Base-by-base conservation (phyloP, 2,113 vertebrate species). In the Rhizomys pruinosus region DNA sequence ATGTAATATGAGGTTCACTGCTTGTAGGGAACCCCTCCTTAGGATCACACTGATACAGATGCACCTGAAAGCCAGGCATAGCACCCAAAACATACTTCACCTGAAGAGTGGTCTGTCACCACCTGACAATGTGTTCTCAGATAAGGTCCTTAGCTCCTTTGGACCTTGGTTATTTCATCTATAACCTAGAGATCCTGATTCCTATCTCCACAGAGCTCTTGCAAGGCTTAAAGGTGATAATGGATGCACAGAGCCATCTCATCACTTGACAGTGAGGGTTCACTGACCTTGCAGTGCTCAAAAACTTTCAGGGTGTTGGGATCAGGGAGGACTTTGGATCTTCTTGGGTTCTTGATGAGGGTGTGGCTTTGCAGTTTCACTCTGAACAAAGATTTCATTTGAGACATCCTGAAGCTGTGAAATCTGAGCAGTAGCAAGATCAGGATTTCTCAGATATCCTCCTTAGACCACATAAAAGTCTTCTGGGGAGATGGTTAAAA, bases 271-370 rank as follows among this genome's bases (percentile, higher is more conserved):
- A 19, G n/a, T 9, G 59, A 91, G 92, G 86, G 44, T 39, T 84
- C 11, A 34, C 42, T 47, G 44, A 25, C 44, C 80, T 72, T 22
- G 6, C 9, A 23, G 37, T 20, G 72, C 71, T 93, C 39, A 57
- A 92, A 61, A 88, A n/a, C 34, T 42, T 61, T 91, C 42, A 23
- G 52, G 32, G 63, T 42, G 0, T 37, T 68, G 37, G 79, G 57
- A 73, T 27, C 32, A 82, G 34, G 13, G 79, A 77, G 59, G 19
- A 44, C 23, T 94, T 55, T 82, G 27, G 74, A 27, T 87, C 63
- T 92, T 10, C 32, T 81, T 84, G 89, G n/a, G 59, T 84, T 96
- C 52, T 94, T 77, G 80, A 91, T 11, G 23, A 84, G 79, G 66
- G 32, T 81, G 34, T 91, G 77, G 84, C 82, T 87, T 74, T 94